Base-by-base conservation (phyloP, 92 coral and sea anemone species). In the Porites lobata region DNA sequence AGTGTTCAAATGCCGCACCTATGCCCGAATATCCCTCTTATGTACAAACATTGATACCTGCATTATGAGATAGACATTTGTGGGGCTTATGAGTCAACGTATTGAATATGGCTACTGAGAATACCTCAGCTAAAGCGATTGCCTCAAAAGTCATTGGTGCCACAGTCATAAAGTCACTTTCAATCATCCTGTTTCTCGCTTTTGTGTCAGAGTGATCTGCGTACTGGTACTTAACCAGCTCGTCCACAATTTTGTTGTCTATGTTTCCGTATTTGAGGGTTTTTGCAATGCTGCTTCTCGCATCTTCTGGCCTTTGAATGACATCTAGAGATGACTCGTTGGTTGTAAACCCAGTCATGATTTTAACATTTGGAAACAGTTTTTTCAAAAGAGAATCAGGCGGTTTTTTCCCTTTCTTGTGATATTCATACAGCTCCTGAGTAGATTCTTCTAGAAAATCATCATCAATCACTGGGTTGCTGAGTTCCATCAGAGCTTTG, bases 101-200 rank as follows among this genome's bases (percentile, higher is more conserved):
- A 56, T 56, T 10, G 12, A 10, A 6, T 14, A 56, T 14, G 15
- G 15, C 61, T 38, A 56, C 15, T 56, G 61, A 10, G 11, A 10
- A 56, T 58, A 78, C 85, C 68, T 74, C 71, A 17, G 89, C 85
- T 52, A 81, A 57, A 24, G 85, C 77, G 2, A 21, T 69, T 17
- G 77, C 85, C n/a, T 68, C 68, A 70, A 67, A 81, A 4, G 69
- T 68, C 58, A 75, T 47, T 57, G 85, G 85, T 15, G 85, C 76
- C 1, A 81, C 65, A 10, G 17, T 1, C 66, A 67, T 68, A 2
- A 70, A 21, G 38, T 81, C 85, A 26, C 18, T 69, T 58, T 81
- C 68, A 14, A 68, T 17, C 85, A 52, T 15, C 65, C 24, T 9
- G 24, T 56, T 1, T 8, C 65, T 52, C 21, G 22, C 68, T 15